phyloP scores from a whole-genome alignment of 1,140 invertebrate genomes.

The Cherax quadricarinatus region DNA sequence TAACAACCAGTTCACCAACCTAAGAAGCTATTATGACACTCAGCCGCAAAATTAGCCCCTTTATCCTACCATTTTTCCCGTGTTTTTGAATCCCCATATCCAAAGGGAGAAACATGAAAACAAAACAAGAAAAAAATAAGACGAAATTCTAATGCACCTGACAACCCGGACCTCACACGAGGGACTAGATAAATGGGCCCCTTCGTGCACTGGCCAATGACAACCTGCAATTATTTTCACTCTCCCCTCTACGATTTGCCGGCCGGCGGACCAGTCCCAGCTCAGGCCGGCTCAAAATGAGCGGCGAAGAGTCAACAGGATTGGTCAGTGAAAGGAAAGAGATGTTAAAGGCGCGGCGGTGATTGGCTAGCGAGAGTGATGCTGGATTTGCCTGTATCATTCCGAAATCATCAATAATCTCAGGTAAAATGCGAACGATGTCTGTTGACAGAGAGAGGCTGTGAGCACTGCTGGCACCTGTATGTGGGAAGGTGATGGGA shows the following conservation, averaged over 20 bases:
- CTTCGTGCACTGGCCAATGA: neutral
- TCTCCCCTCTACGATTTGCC: conserved; percentile 1
- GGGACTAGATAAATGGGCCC: neutral
- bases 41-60: too few species aligned
- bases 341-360: neutral
- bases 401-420: conserved; percentile 6
- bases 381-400: neutral
- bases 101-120: too few species aligned
- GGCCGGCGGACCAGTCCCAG: neutral
- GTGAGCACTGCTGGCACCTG: neutral
- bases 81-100: too few species aligned
- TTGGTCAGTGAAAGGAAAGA: neutral
- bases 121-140: too few species aligned
- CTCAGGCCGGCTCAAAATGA: neutral
- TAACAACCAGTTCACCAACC: too few species aligned
- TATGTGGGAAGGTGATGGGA: neutral
- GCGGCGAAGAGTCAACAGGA: neutral
- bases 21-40: too few species aligned
- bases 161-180: too few species aligned
- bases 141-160: too few species aligned
- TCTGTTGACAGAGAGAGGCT: neutral
- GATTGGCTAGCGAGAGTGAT: neutral
- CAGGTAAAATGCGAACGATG: neutral
- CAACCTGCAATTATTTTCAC: conserved; percentile 14
- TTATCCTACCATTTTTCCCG: too few species aligned